Conservation (phyloP, 1,140 invertebrate species). For the Drosophila kurseongensis region DNA sequence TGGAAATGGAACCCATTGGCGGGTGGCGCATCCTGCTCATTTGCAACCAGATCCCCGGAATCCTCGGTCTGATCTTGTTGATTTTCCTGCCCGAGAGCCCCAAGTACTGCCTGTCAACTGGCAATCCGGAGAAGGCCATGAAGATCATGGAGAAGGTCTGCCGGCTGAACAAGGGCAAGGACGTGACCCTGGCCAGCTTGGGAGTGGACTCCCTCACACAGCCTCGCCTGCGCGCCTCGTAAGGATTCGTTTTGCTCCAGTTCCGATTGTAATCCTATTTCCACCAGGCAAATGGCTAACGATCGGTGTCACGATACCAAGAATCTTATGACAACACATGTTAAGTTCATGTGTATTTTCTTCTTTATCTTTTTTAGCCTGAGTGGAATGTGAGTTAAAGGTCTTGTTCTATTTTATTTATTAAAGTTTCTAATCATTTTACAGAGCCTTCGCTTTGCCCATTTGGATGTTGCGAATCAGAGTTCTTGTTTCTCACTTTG, state of each 20-base stretch:
- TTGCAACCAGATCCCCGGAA: constrained; percentile 22
- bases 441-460: constrained; percentile 28
- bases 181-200: constrained; percentile 28
- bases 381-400: constrained; percentile 8
- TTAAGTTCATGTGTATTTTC: background rate
- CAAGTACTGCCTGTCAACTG: constrained; percentile 51
- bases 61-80: constrained; percentile 3
- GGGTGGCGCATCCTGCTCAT: constrained; percentile 40
- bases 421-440: background rate
- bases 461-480: constrained; percentile 51
- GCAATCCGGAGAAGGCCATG: constrained; percentile 15
- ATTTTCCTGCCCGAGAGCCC: constrained; percentile 45
- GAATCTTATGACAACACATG: background rate
- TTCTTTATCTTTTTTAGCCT: background rate
- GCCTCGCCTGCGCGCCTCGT: background rate
- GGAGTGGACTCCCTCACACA: constrained; percentile 31
- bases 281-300: background rate
- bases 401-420: too few relatives aligned
- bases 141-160: constrained; percentile 37
- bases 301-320: background rate
- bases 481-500: background rate
- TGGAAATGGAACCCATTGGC: background rate
- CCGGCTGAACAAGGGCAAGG: constrained; percentile 50
- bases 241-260: background rate
- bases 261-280: background rate